phyloP scores from a whole-genome alignment of 2,797 vertebrate species.

The Eidolon dupreanum region DNA sequence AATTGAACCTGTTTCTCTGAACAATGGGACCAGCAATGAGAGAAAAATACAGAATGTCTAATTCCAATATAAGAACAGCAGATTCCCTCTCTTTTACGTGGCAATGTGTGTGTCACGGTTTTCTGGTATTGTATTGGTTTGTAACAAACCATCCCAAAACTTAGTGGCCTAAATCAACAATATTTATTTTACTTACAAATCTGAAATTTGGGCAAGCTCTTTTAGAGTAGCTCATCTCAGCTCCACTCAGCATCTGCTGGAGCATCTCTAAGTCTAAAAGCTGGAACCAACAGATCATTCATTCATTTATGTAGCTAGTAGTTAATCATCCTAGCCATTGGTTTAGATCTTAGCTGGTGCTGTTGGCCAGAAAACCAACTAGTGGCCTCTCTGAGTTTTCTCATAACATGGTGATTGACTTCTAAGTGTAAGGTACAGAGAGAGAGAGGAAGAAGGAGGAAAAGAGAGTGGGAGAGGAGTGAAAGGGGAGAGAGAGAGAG shows the following conservation, averaged over 20 bases:
- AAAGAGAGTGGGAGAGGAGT: not conserved
- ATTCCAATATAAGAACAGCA: not conserved
- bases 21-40: not conserved
- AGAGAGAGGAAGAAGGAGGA: not conserved
- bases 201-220: not conserved
- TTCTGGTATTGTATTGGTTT: not conserved
- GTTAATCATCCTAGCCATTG: not conserved
- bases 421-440: not conserved
- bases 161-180: not conserved
- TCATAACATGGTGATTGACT: not conserved
- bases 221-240: not conserved
- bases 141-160: not conserved
- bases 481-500: not conserved
- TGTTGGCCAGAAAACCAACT: not conserved
- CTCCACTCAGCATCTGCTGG: not conserved
- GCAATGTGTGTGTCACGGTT: not conserved
- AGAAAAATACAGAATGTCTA: not conserved
- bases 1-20: not conserved
- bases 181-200: not conserved
- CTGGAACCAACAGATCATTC: not conserved
- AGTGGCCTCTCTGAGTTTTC: not conserved
- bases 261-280: not conserved
- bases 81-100: not conserved
- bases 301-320: not conserved
- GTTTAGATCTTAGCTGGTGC: not conserved